Percentiles rank a stretch among this genome's conserved stretches.
These are phyloP conservation scores for Drosophila subpulchrella DNA, from an alignment of 1,140 invertebrate species.

Conservation along the genomic window DNA sequence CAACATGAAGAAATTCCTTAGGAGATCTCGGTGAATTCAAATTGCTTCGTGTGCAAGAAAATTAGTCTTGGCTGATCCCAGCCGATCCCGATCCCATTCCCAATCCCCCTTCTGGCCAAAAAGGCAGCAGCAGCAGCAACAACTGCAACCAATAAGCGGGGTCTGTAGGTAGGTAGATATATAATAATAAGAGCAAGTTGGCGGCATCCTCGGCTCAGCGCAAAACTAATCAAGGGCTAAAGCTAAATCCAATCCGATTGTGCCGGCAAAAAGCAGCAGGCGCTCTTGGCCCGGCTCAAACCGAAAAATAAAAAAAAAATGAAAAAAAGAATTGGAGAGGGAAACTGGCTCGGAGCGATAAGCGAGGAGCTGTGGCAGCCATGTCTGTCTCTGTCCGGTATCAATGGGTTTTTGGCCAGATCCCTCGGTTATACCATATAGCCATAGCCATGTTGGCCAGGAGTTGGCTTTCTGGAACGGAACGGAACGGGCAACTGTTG, in stretches of 20 bases:
- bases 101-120: conserved; percentile 45
- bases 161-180: conserved; percentile 58
- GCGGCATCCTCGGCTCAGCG: conserved; percentile 63
- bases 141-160: conserved; percentile 60
- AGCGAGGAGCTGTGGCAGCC: conserved; percentile 59
- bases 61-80: conserved; percentile 77
- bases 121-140: conserved; percentile 22
- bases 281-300: conserved; percentile 43
- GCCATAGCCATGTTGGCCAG: conserved; percentile 33
- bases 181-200: conserved; percentile 80
- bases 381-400: conserved; percentile 65
- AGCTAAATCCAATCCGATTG: conserved; percentile 82
- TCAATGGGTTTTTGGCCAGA: conserved; percentile 74
- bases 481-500: conserved; percentile 68
- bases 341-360: conserved; percentile 44
- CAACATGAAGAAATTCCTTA: conserved; percentile 62
- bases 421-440: conserved; percentile 12
- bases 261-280: conserved; percentile 63
- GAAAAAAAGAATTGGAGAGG: conserved; percentile 1
- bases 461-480: conserved; percentile 33
- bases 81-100: conserved; percentile 9
- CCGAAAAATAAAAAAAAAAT: conserved; percentile 9
- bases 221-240: conserved; percentile 83
- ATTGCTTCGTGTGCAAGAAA: conserved; percentile 84
- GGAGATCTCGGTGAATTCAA: conserved; percentile 75